Evolutionary conservation across 2,113 vertebrate genomes (phyloP), one percentile per base, ranked within the genome.

Genomic region (Smithornis capensis): DNA sequence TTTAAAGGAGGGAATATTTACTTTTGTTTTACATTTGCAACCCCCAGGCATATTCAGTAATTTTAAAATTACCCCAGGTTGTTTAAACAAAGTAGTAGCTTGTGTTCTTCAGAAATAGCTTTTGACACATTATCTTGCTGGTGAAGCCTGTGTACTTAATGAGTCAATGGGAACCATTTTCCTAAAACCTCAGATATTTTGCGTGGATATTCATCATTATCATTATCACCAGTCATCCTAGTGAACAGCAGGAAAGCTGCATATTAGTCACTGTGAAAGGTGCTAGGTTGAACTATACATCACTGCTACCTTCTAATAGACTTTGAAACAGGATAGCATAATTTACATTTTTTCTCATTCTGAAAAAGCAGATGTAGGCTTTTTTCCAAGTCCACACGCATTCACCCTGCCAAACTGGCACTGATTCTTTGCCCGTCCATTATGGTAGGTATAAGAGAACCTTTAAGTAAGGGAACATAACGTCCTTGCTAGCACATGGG

Each of bases 221-320:
- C 79, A 87, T 96, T 97, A 98, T 97, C 97, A 96, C 70, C 27
- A 83, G 81, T 88, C 91, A 92, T 59, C 85, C 63, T 80, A 45
- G 68, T 92, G 93, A 96, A 50, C 78, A 96, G 47, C 90, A 91
- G 76, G 94, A 95, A 95, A 96, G 78, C 83, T 93, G 73, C 53
- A 19, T 96, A 97, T 97, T 98, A 95, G 84, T 98, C 97, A 98
- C 77, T 90, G 49, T 95, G 97, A 97, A 96, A 96, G 90, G 94
- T 92, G 60, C 53, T 83, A 53, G 68, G 85, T 62, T 94, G 83
- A 78, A 52, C 92, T 86, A 95, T 97, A 94, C 53, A 97, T 97
- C 95, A 97, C 75, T 73, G 53, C 44, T 97, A 35, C 75, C 89
- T 97, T 96, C 92, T 96, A 96, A 97, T 55, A 95, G 91, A 80